Evolutionary conservation across 2,113 vertebrate genomes (phyloP), one percentile per base, ranked within the genome.

Genomic region (Emydocephalus ijimae): DNA sequence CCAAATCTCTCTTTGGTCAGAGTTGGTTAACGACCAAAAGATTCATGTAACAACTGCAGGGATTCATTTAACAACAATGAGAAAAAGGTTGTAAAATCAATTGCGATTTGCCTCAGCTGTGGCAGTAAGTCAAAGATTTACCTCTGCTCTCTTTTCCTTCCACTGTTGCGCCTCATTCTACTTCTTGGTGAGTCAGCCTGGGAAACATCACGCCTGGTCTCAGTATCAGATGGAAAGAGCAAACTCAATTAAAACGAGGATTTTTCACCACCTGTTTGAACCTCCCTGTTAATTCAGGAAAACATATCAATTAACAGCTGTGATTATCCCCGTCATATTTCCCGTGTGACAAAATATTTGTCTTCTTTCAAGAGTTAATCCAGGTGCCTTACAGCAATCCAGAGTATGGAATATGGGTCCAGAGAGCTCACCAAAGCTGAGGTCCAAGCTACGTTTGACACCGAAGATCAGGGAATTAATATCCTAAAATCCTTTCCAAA

Each of bases 321-420:
- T 64, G 94, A 95, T 97, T 96, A 97, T 93, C 97, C 97, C 96
- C 89, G 94, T 96, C 95, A 94, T 95, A 92, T 94, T 95, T 95
- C 95, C 94, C 97, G 96, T 97, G 97, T 97, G 97, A 97, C 96
- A 56, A 97, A 97, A 97, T 97, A 97, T 92, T 91, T 93, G 2
- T 95, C 95, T 94, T 91, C 50, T 94, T 69, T 74, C n/a, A 95
- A 94, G 89, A 88, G 90, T 24, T 97, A 96, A 97, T 96, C 96
- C 95, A 90, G 94, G 93, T 5, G 85, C 93, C 64, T 88, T 88
- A 23, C 91, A 39, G 6, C 20, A 39, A 34, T 7, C 12, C 29
- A 39, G 59, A 43, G 48, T 12, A 10, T n/a, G 4, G n/a, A 55
- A 86, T n/a, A 20, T 9, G 8, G 1, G 3, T 54, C 21, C n/a